Conservation (phyloP, 2,888 invertebrate genomes). For the Ferrisia virgata region DNA sequence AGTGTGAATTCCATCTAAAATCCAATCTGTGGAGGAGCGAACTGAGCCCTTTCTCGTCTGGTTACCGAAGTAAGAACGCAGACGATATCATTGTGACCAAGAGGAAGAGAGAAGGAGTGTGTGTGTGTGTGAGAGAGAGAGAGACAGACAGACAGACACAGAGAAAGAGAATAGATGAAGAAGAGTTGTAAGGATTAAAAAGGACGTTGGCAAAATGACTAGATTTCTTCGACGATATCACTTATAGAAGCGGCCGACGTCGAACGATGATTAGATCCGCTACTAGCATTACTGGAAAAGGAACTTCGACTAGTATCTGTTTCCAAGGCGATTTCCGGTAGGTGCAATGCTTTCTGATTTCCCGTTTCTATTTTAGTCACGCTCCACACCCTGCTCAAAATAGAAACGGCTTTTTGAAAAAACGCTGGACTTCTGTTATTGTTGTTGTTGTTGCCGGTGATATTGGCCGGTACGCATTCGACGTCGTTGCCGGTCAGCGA, state of each 20-base stretch:
- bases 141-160: not conserved
- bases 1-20: not conserved
- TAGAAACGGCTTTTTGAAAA: constrained; percentile 52
- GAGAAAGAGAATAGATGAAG: not conserved
- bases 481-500: constrained; percentile 52
- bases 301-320: constrained; percentile 61
- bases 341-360: constrained; percentile 53
- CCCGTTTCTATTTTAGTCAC: constrained; percentile 52
- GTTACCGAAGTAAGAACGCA: no score
- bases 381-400: constrained; percentile 56
- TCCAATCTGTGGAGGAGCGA: not conserved
- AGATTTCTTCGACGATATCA: constrained; percentile 37
- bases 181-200: not conserved
- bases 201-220: constrained; percentile 16
- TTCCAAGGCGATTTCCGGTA: constrained; percentile 59
- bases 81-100: not conserved
- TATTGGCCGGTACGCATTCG: not conserved
- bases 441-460: no score
- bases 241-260: constrained; percentile 26
- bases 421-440: not conserved
- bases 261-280: constrained; percentile 50
- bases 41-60: not conserved
- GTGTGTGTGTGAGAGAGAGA: not conserved
- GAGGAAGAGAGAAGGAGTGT: not conserved
- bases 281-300: constrained; percentile 63